Conservation (phyloP, 2,113 vertebrate genomes). For the Sialia sialis region DNA sequence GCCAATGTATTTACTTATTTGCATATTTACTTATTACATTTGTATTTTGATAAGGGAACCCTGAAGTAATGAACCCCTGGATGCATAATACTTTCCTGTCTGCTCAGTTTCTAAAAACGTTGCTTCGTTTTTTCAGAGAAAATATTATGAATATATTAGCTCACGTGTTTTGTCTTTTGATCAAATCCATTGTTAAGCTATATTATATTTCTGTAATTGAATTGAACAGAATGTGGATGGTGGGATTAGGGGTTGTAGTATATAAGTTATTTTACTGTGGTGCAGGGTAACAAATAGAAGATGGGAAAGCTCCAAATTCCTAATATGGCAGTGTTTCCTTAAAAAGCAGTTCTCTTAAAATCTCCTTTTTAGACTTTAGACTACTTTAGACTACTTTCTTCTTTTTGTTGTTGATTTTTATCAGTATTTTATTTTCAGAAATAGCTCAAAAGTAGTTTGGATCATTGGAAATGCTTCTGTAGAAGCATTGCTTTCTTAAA, state of each 20-base stretch:
- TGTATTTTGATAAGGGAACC: background rate
- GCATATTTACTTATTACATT: background rate
- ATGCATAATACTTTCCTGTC: background rate
- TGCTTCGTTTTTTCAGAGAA: background rate
- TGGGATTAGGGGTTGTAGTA: background rate
- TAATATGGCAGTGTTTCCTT: background rate
- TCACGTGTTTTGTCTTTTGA: background rate
- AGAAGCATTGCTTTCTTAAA: background rate
- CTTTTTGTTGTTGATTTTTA: background rate
- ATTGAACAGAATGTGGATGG: background rate
- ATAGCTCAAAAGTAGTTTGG: background rate
- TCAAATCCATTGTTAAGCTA: background rate
- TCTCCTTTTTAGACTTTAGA: background rate
- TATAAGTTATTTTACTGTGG: rapidly evolving
- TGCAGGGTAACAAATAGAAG: background rate
- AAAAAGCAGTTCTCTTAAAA: background rate
- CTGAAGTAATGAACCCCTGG: background rate
- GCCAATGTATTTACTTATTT: no score
- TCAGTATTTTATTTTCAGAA: background rate
- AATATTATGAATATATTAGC: background rate
- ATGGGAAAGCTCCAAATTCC: background rate
- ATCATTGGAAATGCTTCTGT: background rate
- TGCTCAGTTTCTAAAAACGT: background rate
- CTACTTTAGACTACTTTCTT: background rate
- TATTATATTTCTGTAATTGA: background rate